These are phyloP conservation scores for Carterocephalus palaemon DNA, from an alignment of 2,888 invertebrate species.

Conservation along the genomic window DNA sequence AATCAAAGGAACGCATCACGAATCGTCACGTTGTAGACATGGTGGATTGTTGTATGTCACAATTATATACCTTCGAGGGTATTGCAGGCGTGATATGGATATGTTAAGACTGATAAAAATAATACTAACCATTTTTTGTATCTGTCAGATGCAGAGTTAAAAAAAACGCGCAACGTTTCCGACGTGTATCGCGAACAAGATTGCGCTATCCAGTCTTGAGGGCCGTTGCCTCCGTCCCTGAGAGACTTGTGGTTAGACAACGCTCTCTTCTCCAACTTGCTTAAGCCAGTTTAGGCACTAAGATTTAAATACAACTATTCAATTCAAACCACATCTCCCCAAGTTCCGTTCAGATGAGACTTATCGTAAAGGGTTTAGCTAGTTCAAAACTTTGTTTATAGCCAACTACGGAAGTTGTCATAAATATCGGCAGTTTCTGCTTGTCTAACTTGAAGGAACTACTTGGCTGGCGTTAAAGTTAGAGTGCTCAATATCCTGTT, in stretches of 20 bases:
- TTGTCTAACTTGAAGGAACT: conserved; percentile 61
- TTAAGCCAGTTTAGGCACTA: conserved; percentile 34
- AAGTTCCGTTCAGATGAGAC: conserved; percentile 59
- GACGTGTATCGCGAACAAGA: no score
- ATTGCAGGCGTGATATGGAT: no score
- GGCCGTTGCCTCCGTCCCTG: background rate
- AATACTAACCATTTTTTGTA: no score
- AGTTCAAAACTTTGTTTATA: conserved; percentile 67
- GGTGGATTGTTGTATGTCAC: no score
- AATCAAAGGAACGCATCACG: no score
- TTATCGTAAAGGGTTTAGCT: conserved; percentile 61
- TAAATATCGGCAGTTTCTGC: conserved; percentile 62
- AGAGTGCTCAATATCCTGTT: conserved; percentile 57
- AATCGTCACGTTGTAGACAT: no score
- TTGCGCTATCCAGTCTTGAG: no score
- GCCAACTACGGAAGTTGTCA: conserved; percentile 60
- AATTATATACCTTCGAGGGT: no score
- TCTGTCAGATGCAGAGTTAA: no score
- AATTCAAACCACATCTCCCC: conserved; percentile 57
- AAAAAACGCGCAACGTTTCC: no score
- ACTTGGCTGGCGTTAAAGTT: conserved; percentile 64
- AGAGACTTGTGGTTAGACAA: background rate
- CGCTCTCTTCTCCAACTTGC: background rate
- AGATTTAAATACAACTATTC: conserved; percentile 46
- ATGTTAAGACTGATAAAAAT: no score